Evolutionary conservation across 2,797 vertebrate genomes (phyloP).

Genomic region (Phyllotis vaccarum): DNA sequence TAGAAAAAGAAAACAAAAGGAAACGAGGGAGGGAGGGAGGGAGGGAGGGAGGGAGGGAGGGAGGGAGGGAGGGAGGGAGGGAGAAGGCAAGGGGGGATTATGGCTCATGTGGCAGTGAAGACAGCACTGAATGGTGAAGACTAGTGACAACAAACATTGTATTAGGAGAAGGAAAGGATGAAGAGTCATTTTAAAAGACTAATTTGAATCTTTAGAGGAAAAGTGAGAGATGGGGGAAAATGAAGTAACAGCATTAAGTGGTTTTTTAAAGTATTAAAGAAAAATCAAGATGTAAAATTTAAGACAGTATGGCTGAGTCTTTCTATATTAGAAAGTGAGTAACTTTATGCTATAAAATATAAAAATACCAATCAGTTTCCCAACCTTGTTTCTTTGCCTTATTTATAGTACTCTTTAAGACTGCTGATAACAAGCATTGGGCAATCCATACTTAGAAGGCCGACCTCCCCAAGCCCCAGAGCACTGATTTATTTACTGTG

Average conservation of each 20-base stretch:
- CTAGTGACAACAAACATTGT: not conserved
- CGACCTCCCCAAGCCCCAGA: constrained; percentile 83
- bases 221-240: not conserved
- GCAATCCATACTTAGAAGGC: constrained; percentile 69
- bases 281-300: not conserved
- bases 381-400: constrained; percentile 28
- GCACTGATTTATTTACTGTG: constrained; percentile 89
- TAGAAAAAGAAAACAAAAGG: not conserved
- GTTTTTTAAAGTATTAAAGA: not conserved
- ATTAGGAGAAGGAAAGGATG: not conserved
- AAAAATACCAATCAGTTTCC: constrained; percentile 43
- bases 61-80: too few species aligned
- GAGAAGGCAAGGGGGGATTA: too few species aligned
- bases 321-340: constrained; percentile 41
- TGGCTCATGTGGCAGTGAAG: not conserved
- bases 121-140: not conserved
- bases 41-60: too few species aligned
- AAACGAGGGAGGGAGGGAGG: too few species aligned
- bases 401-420: constrained; percentile 62
- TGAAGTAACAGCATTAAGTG: constrained; percentile 1
- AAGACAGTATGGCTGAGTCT: not conserved
- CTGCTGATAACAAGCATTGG: constrained; percentile 28
- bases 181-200: constrained; percentile 22
- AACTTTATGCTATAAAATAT: constrained; percentile 38
- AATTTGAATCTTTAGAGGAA: constrained; percentile 13